These are phyloP conservation scores for Luidia sarsii DNA, from an alignment of 53 echinoderm and acorn worm species.

Conservation along the genomic window DNA sequence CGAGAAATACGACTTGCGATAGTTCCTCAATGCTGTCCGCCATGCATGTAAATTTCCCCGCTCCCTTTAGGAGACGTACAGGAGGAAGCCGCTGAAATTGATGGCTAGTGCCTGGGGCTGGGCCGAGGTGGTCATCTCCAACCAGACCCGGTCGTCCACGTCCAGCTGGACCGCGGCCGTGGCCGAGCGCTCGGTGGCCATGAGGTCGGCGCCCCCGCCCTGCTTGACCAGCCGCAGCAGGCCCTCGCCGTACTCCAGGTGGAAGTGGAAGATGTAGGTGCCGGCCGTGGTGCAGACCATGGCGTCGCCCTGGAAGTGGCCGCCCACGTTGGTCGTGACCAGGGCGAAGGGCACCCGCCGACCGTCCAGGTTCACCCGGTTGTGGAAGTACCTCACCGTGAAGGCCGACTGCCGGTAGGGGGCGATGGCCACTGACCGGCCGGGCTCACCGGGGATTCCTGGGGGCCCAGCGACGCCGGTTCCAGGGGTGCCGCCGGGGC, in stretches of 20 bases:
- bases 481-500: conserved; percentile 34
- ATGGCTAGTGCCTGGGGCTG: conserved; percentile 22
- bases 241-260: conserved; percentile 35
- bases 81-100: conserved; percentile 47
- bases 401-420: conserved; percentile 31
- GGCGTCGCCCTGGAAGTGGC: conserved; percentile 26
- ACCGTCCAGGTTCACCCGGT: conserved; percentile 12
- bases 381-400: conserved; percentile 35
- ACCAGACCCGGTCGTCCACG: conserved; percentile 37
- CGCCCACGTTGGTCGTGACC: conserved; percentile 27
- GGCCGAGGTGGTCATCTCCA: conserved; percentile 36
- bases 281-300: conserved; percentile 9
- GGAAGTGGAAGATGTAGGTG: conserved; percentile 36
- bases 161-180: conserved; percentile 19
- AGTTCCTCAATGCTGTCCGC: too few relatives aligned
- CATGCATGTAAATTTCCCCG: too few relatives aligned
- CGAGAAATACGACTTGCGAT: too few relatives aligned
- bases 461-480: conserved; percentile 31
- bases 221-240: conserved; percentile 24
- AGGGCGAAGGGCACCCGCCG: conserved; percentile 6
- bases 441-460: conserved; percentile 28
- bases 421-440: conserved; percentile 31
- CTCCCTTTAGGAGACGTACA: conserved; percentile 44
- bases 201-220: not conserved
- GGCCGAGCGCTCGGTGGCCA: conserved; percentile 31